These are phyloP conservation scores for Saturnia japonica DNA, from an alignment of 2,888 invertebrate genomes.

Conservation along the genomic window DNA sequence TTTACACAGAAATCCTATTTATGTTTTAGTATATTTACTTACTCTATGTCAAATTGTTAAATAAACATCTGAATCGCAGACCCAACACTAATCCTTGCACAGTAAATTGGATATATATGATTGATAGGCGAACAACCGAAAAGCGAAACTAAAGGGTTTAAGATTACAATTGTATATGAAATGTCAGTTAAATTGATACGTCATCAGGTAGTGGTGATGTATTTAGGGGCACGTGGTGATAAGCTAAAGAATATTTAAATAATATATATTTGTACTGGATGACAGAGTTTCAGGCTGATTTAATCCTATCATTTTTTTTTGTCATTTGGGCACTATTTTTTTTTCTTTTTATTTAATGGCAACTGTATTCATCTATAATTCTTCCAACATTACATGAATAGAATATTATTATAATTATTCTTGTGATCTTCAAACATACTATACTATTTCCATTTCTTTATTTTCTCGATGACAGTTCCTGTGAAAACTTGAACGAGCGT, in stretches of 20 bases:
- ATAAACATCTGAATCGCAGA: slow-evolving; percentile 55
- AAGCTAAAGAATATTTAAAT: neutral
- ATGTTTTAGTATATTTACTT: slow-evolving; percentile 27
- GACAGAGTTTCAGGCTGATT: neutral
- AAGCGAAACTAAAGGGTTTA: slow-evolving; percentile 48
- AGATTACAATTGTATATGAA: slow-evolving; percentile 25
- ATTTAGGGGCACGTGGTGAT: slow-evolving; percentile 24
- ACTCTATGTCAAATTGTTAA: slow-evolving; percentile 69
- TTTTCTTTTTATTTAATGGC: too few relatives aligned
- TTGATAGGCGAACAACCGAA: slow-evolving; percentile 49
- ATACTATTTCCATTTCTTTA: too few relatives aligned
- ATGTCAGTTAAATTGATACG: slow-evolving; percentile 38
- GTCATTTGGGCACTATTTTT: too few relatives aligned
- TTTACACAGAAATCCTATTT: neutral
- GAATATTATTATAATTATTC: too few relatives aligned
- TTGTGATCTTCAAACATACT: too few relatives aligned
- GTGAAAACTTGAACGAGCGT: too few relatives aligned
- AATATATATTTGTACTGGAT: neutral
- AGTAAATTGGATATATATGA: slow-evolving; percentile 49
- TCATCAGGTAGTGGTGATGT: slow-evolving; percentile 31
- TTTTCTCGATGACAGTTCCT: too few relatives aligned
- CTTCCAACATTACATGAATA: too few relatives aligned
- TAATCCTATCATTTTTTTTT: neutral
- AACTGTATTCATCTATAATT: too few relatives aligned
- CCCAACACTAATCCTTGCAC: slow-evolving; percentile 57